These are phyloP conservation scores for Globodera rostochiensis DNA, from an alignment of 1,140 invertebrate species.

Conservation along the genomic window DNA sequence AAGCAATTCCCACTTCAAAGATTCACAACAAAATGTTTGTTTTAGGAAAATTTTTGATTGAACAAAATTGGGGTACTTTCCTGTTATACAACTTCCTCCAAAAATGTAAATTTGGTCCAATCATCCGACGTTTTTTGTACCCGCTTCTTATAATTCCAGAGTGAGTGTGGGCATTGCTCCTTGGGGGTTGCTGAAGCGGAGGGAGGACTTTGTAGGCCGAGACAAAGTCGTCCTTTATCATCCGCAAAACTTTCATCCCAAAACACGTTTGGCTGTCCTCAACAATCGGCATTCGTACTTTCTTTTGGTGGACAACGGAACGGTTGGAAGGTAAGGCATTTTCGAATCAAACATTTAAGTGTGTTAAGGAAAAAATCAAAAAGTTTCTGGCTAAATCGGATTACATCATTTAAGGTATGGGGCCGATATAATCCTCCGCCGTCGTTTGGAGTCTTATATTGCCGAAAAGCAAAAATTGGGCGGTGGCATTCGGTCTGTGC, in stretches of 20 bases:
- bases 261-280: slow-evolving; percentile 66
- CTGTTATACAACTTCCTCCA: not conserved
- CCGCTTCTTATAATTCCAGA: not conserved
- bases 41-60: no score
- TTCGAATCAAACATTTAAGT: not conserved
- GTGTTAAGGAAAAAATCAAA: not conserved
- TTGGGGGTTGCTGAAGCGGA: slow-evolving; percentile 94
- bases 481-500: slow-evolving; percentile 72
- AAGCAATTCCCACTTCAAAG: slow-evolving; percentile 32
- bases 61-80: no score
- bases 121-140: not conserved
- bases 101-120: slow-evolving; percentile 30
- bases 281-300: slow-evolving; percentile 97
- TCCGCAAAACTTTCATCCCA: slow-evolving; percentile 39
- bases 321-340: slow-evolving; percentile 28
- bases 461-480: slow-evolving; percentile 60
- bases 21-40: slow-evolving; percentile 18
- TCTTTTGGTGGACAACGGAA: slow-evolving; percentile 90
- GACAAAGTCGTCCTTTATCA: slow-evolving; percentile 43
- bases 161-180: slow-evolving; percentile 85
- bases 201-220: slow-evolving; percentile 76
- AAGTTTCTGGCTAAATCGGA: not conserved
- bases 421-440: slow-evolving; percentile 68
- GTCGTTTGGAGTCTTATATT: slow-evolving; percentile 69
- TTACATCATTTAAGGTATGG: slow-evolving; percentile 70